Conservation (phyloP, 2,797 vertebrate species). For the Acomys russatus region DNA sequence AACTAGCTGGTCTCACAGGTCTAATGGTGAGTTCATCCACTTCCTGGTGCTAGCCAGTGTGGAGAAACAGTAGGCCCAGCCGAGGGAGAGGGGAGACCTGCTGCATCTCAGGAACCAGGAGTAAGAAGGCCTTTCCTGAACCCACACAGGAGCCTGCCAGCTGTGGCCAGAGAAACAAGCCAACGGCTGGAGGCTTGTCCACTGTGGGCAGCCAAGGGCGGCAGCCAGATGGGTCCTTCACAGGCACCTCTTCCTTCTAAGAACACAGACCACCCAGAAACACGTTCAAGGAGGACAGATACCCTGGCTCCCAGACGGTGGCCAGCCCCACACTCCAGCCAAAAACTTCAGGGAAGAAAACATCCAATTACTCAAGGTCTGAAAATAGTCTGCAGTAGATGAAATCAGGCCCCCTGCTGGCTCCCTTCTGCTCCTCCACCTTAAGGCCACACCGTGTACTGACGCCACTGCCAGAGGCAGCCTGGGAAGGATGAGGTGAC, state of each 20-base stretch:
- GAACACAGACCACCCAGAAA: neutral
- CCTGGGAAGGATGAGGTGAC: neutral
- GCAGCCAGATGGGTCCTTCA: neutral
- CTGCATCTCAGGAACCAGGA: neutral
- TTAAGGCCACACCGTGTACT: neutral
- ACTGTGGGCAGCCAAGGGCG: neutral
- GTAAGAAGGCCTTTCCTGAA: neutral
- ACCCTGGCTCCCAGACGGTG: slow-evolving; percentile 19
- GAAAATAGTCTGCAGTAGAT: neutral
- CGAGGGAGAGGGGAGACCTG: neutral
- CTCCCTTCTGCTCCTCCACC: slow-evolving; percentile 52
- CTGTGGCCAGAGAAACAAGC: neutral
- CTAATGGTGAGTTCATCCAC: neutral
- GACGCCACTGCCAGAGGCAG: neutral
- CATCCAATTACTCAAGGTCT: slow-evolving; percentile 44
- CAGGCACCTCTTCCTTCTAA: neutral
- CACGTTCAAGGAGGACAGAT: slow-evolving; percentile 9
- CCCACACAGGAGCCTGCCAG: no score
- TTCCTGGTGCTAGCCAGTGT: fast-evolving
- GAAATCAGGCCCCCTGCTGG: neutral
- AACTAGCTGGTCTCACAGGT: neutral
- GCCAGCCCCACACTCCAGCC: neutral
- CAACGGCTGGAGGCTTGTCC: neutral
- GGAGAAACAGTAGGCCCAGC: neutral
- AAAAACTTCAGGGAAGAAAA: slow-evolving; percentile 39